Evolutionary conservation across 2,888 invertebrate species (phyloP).

Genomic region (Limenitis arthemis): DNA sequence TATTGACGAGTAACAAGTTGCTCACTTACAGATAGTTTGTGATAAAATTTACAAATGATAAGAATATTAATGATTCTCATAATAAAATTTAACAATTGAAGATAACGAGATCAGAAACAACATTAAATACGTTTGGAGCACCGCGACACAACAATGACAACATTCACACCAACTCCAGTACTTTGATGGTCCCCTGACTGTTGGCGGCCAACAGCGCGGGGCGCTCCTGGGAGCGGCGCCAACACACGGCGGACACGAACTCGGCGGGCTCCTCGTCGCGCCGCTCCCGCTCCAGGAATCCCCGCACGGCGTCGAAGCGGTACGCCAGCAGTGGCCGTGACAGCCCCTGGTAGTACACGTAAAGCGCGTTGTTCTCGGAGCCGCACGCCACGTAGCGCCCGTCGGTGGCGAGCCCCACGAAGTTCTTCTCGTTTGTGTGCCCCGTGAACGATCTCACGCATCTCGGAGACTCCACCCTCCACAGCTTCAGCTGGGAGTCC

Average conservation of each 20-base stretch:
- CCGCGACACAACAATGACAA: not conserved
- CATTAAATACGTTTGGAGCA: not conserved
- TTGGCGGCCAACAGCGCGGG: slow-evolving; percentile 93
- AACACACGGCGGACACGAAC: slow-evolving; percentile 96
- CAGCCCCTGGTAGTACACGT: slow-evolving; percentile 92
- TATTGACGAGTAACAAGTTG: too few relatives aligned
- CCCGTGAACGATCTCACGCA: slow-evolving; percentile 91
- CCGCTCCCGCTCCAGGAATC: slow-evolving; percentile 84
- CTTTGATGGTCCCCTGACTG: slow-evolving; percentile 94
- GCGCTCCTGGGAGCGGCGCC: slow-evolving; percentile 81
- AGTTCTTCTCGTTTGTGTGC: slow-evolving; percentile 96
- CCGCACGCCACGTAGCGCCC: slow-evolving; percentile 95
- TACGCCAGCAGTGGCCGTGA: slow-evolving; percentile 89
- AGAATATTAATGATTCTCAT: too few relatives aligned
- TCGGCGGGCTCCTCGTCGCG: slow-evolving; percentile 91
- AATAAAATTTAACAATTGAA: too few relatives aligned
- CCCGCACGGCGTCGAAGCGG: slow-evolving; percentile 87
- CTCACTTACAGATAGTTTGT: too few relatives aligned
- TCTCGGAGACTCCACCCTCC: slow-evolving; percentile 86
- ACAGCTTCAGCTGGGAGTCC: slow-evolving; percentile 91
- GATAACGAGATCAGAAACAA: not conserved
- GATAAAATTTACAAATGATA: too few relatives aligned
- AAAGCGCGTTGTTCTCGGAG: slow-evolving; percentile 94
- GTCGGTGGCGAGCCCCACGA: slow-evolving; percentile 93
- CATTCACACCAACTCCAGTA: slow-evolving; percentile 76